A percentile compares a stretch with the other conserved stretches of the same genome.
Conservation (phyloP, 1,140 invertebrate genomes). For the Wiebesia pumilae region DNA sequence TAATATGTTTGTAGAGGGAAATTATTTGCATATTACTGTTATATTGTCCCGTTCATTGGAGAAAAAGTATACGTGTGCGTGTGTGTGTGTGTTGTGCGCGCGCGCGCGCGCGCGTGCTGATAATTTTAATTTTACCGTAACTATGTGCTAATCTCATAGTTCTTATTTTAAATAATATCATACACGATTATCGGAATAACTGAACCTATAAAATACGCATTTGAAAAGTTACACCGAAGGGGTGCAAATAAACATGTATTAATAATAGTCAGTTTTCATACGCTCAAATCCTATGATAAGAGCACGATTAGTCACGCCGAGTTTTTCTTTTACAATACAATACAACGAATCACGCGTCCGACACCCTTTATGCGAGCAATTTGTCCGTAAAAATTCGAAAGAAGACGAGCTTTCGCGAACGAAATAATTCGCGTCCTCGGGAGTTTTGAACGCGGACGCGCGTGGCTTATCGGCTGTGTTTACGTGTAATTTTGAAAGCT, state of each 20-base stretch:
- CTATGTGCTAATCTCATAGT: neutral
- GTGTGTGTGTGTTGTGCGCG: no score
- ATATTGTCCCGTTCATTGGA: neutral
- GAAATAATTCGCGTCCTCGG: neutral
- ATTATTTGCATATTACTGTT: neutral
- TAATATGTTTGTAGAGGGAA: no score
- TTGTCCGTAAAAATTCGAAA: no score
- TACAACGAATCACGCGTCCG: no score
- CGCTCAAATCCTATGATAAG: no score
- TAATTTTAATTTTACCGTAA: neutral
- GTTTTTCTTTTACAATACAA: no score
- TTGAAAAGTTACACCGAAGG: neutral
- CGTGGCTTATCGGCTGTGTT: neutral
- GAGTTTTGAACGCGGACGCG: neutral
- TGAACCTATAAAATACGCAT: neutral
- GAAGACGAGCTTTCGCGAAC: no score
- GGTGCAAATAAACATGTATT: neutral
- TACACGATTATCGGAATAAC: no score
- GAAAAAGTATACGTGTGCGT: neutral
- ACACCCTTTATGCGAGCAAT: no score
- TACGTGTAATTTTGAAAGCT: conserved; percentile 2
- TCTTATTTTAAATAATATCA: neutral
- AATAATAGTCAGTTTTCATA: no score
- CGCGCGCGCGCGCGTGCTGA: no score
- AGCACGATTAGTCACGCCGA: neutral